Evolutionary conservation across 1,140 invertebrate genomes (phyloP).

Genomic region (Camponotus floridanus): DNA sequence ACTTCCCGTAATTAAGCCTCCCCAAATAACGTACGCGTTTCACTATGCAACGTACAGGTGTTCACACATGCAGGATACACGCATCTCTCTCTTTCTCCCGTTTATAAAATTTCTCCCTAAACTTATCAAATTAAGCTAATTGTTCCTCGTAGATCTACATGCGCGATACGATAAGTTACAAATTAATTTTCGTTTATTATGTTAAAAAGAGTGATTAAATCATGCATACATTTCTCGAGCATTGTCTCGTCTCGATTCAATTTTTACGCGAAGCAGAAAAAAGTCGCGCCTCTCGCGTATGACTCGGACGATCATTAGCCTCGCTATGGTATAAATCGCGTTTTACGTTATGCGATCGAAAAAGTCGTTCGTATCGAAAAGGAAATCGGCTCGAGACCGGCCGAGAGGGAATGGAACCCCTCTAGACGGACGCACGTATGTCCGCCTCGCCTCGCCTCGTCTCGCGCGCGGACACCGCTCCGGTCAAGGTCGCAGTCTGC

Average conservation of each 20-base stretch:
- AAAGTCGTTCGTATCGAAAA: conserved; percentile 54
- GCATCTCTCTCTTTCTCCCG: not conserved
- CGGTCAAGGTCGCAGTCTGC: conserved; percentile 77
- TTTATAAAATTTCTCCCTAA: conserved; percentile 34
- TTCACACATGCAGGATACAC: not conserved
- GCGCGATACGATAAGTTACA: no score
- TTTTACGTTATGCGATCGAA: conserved; percentile 3
- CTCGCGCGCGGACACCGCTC: conserved; percentile 74
- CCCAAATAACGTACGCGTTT: conserved; percentile 13
- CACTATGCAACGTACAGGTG: not conserved
- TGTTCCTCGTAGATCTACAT: no score
- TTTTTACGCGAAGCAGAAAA: not conserved
- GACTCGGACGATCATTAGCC: not conserved
- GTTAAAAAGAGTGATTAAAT: no score
- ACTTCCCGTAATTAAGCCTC: conserved; percentile 36
- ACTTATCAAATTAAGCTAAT: conserved; percentile 1
- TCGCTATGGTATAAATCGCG: not conserved
- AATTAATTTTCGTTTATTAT: no score
- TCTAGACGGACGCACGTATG: conserved; percentile 63
- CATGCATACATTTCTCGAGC: no score
- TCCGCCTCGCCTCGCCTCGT: conserved; percentile 23
- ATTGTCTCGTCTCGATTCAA: no score
- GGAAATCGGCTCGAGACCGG: conserved; percentile 55
- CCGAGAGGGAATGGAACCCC: conserved; percentile 58
- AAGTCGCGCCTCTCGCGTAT: not conserved